phyloP scores from a whole-genome alignment of 2,888 invertebrate species.

The Lamproptera curius region DNA sequence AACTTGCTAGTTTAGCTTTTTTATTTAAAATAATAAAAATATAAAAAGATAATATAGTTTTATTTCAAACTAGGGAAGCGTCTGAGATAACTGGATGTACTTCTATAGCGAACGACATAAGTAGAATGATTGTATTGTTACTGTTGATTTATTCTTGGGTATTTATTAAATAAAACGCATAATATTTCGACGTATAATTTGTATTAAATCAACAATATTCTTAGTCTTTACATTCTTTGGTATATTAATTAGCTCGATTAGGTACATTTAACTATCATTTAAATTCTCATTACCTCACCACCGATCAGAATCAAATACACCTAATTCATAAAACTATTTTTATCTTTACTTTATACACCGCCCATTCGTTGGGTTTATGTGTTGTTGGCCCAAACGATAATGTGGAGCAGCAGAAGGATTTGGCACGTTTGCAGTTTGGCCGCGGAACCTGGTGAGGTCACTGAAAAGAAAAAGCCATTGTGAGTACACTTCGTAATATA shows the following conservation, averaged over 20 bases:
- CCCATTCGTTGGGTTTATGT: conserved; percentile 43
- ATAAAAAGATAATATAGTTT: too few relatives aligned
- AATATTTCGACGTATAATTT: conserved; percentile 66
- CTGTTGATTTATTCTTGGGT: too few relatives aligned
- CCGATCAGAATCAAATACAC: conserved; percentile 52
- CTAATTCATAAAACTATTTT: conserved; percentile 47
- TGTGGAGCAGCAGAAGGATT: conserved; percentile 52
- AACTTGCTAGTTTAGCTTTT: too few relatives aligned
- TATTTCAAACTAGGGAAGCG: too few relatives aligned
- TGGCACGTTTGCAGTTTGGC: conserved; percentile 59
- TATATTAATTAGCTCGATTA: conserved; percentile 69
- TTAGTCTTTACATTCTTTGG: conserved; percentile 76
- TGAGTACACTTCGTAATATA: conserved; percentile 24
- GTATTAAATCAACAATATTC: conserved; percentile 77
- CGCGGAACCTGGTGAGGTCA: conserved; percentile 68
- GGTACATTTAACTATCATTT: conserved; percentile 53
- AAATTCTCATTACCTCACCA: conserved; percentile 55
- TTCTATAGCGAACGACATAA: too few relatives aligned
- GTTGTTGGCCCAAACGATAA: conserved; percentile 60
- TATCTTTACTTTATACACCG: conserved; percentile 33
- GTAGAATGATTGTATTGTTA: too few relatives aligned
- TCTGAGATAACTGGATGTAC: too few relatives aligned
- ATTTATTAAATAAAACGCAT: conserved; percentile 40
- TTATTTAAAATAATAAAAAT: too few relatives aligned
- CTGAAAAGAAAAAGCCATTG: conserved; percentile 42